Evolutionary conservation across 2,113 vertebrate species (phyloP), one percentile per base, ranked within the genome.

Genomic region (Corythoichthys haematopterus): DNA sequence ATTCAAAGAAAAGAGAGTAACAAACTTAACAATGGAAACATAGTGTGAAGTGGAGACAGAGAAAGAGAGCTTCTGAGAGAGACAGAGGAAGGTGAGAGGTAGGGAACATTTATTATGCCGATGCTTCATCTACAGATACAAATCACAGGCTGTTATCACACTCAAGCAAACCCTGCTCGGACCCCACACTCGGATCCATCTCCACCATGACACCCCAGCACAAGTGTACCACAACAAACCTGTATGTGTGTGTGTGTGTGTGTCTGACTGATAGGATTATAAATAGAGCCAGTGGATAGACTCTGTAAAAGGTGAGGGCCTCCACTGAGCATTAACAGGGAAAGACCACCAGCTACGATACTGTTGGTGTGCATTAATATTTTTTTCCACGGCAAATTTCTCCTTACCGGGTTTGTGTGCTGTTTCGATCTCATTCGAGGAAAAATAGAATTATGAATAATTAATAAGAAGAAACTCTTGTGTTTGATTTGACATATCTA

Each of bases 101-200:
- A 67, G 79, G 79, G 74, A 80, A 80, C 88, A 90, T 90, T 86
- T 90, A 85, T 90, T 88, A 90, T 83, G 81, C 81, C 69, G 66
- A 81, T 86, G 80, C 81, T 86, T 90, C 83, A 87, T 87, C 87
- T 87, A 85, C 88, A 88, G 88, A 90, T 88, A 90, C 87, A 90
- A 90, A 90, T 90, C 88, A 88, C 84, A 64, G 71, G 72, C 81
- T 82, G 88, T 90, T 90, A 90, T 90, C 88, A 81, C 88, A 81
- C 84, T 74, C 69, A 79, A 87, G 82, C 88, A 90, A 90, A 88
- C 87, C 82, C 72, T 79, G 66, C 86, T 75, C 69, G 51, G 76
- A 80, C 75, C 72, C 38, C 71, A 68, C 80, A 80, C 80, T 77
- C 68, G 86, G 83, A 88, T 87, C 84, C 86, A 87, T 89, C 85